Evolutionary conservation across 2,888 invertebrate genomes (phyloP), one percentile per base, ranked within the genome.

Genomic region (Proisotoma minuta): DNA sequence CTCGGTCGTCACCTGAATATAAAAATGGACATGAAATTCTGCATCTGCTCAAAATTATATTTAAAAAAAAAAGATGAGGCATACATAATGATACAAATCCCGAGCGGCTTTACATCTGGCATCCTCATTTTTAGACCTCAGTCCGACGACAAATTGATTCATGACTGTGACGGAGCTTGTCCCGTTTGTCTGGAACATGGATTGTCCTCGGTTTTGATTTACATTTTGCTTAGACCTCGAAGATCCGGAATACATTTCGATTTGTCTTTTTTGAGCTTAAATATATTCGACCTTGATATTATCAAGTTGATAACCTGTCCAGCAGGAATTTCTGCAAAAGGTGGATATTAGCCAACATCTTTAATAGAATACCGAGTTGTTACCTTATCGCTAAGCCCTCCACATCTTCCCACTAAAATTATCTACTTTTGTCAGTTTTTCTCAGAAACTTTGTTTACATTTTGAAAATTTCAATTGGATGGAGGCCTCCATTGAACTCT

Each of bases 61-160:
- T 28, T 10, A 24, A 50, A 78, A 77, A n/a, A n/a, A n/a, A n/a
- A n/a, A n/a, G n/a, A n/a, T n/a, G n/a, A n/a, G n/a, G 57, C 77
- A 77, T 72, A 80, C 91, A 80, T 90, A 96, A 66, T 89, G 85
- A 75, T 91, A 89, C 24, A 97, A 83, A 74, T 96, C 94, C 71
- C 89, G 86, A 2, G 93, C 92, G 5, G 93, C 88, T 78, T 89
- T 91, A 69, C 85, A 85, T 68, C 94, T 86, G 10, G 84, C 82
- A 75, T 93, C 91, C 71, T 92, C 89, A 80, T 87, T 87, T 62
- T 89, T 86, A 74, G 92, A 93, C 80, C 93, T 94, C 18, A 96
- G 83, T 48, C 92, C 91, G 77, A 85, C 82, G 54, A 93, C 89
- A 80, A 93, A 91, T 76, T 86, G 85, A 76, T 85, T 85, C 75